Base-by-base conservation (phyloP, 1,140 invertebrate genomes). In the Macrosteles quadrilineatus region DNA sequence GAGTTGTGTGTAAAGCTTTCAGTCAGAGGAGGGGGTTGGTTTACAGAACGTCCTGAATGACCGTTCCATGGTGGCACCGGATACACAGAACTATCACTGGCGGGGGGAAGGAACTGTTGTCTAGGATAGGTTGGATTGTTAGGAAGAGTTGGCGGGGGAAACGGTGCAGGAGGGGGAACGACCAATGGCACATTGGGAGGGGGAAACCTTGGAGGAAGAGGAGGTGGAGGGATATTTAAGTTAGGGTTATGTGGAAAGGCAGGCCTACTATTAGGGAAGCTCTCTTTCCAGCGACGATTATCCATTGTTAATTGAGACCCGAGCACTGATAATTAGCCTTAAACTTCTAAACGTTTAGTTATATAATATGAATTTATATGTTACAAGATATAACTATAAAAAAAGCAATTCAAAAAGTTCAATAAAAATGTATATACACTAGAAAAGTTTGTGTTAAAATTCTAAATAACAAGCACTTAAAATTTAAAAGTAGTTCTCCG, bases 191-290 rank as follows among this genome's bases (percentile, higher is more conserved):
- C 19, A 43, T 32, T 21, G 19, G 45, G 62, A 0, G 69, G 63
- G 29, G 62, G 63, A 25, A 43, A 14, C 45, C 21, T 25, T 17
- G 69, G 30, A 30, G 63, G 40, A 3, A 57, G 11, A 23, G 69
- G 69, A 17, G 69, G 63, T 9, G 64, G 69, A 25, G 53, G 45
- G 40, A 43, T 25, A 67, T 25, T 27, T 59, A 30, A 3, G 17
- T 50, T 4, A n/a, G 47, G 47, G 17, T 23, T 50, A 43, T 17
- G 36, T 43, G 47, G 47, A 23, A 50, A 9, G n/a, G 47, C 3
- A 23, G 6, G n/a, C 47, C 6, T 4, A 36, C 14, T 36, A 36
- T 36, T 36, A 36, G 32, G 32, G 32, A 36, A 36, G 32, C 14
- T 14, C 32, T 6, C 4, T 36, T 14, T 36, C 4, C 4, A 36